Conservation (phyloP, 2,888 invertebrate species). For the Synanthedon myopaeformis region DNA sequence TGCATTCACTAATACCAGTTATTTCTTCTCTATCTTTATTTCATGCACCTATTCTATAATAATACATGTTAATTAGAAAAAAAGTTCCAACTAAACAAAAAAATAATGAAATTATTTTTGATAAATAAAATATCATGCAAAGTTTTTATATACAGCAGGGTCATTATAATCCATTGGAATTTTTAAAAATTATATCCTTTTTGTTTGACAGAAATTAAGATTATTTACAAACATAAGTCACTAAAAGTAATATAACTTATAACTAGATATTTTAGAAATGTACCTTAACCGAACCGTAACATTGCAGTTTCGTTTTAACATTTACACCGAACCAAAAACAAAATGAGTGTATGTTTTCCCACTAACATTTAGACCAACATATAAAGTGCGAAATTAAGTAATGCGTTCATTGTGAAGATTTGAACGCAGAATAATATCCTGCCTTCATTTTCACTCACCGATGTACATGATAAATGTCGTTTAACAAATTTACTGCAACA, state of each 20-base stretch:
- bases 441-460: slow-evolving; percentile 50
- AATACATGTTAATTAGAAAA: too few relatives aligned
- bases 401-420: too few relatives aligned
- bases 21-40: too few relatives aligned
- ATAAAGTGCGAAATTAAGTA: not conserved
- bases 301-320: not conserved
- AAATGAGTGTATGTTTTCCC: not conserved
- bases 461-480: slow-evolving; percentile 44
- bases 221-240: too few relatives aligned
- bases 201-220: too few relatives aligned
- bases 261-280: not conserved
- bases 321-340: slow-evolving; percentile 1
- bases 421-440: not conserved
- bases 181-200: too few relatives aligned
- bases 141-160: slow-evolving; percentile 21
- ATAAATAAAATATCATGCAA: slow-evolving; percentile 2
- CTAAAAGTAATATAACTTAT: too few relatives aligned
- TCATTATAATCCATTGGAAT: slow-evolving; percentile 22
- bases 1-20: too few relatives aligned
- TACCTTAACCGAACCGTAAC: not conserved
- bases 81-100: too few relatives aligned
- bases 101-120: too few relatives aligned
- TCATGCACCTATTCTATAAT: too few relatives aligned
- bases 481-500: slow-evolving; percentile 59
- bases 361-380: not conserved